Percentiles rank a stretch among this genome's conserved stretches.
These are phyloP conservation scores for Oophaga sylvatica DNA, from an alignment of 2,797 vertebrate species.

Conservation along the genomic window DNA sequence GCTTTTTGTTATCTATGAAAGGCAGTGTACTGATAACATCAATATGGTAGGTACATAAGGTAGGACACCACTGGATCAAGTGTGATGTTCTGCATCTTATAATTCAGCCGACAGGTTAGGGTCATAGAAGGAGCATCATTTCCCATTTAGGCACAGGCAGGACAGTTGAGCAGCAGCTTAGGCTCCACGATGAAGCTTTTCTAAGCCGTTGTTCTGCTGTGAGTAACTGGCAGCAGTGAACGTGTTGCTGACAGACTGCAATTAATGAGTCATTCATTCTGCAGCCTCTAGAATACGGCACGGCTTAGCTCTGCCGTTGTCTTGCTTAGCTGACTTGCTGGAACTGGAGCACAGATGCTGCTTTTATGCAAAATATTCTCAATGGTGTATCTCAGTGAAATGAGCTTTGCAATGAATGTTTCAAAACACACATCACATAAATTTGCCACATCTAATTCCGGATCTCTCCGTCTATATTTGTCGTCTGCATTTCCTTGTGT, in stretches of 20 bases:
- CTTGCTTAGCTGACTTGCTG: conserved; percentile 36
- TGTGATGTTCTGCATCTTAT: not conserved
- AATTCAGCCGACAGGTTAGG: not conserved
- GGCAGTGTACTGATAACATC: too few relatives aligned
- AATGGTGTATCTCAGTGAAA: conserved; percentile 42
- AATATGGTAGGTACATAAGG: not conserved
- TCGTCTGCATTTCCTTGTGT: conserved; percentile 28
- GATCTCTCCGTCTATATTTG: conserved; percentile 32
- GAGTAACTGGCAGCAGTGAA: conserved; percentile 10
- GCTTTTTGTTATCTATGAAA: too few relatives aligned
- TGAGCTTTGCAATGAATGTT: conserved; percentile 47
- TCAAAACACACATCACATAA: conserved; percentile 54
- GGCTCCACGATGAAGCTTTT: not conserved
- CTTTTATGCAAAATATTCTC: conserved; percentile 49
- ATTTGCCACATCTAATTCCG: conserved; percentile 52
- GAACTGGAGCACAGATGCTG: conserved; percentile 42
- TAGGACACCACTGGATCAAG: not conserved
- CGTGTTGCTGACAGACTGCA: conserved; percentile 29
- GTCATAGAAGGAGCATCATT: not conserved
- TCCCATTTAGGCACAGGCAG: not conserved
- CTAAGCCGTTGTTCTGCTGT: not conserved
- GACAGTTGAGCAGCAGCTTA: not conserved
- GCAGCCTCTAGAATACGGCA: conserved; percentile 5
- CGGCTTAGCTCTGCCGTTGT: conserved; percentile 5
- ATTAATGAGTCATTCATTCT: conserved; percentile 44